phyloP scores from a whole-genome alignment of 2,888 invertebrate species.

The Hololepta plana region DNA sequence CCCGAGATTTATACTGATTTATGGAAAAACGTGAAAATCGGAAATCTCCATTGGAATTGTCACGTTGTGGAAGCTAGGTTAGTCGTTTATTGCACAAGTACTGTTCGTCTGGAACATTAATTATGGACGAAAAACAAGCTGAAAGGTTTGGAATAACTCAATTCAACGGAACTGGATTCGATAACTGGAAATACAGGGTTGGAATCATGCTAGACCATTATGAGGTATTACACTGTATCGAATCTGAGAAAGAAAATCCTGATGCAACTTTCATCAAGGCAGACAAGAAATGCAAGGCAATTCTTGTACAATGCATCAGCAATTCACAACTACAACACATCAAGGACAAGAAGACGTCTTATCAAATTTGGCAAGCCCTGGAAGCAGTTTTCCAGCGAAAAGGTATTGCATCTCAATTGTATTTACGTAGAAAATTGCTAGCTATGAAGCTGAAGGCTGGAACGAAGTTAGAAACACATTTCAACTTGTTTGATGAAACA shows the following conservation, averaged over 20 bases:
- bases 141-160: conserved; percentile 6
- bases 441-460: conserved; percentile 12
- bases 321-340: conserved; percentile 13
- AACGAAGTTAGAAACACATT: conserved; percentile 13
- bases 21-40: conserved; percentile 3
- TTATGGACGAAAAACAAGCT: conserved; percentile 1
- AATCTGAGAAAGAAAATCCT: conserved; percentile 6
- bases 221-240: conserved; percentile 9
- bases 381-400: conserved; percentile 11
- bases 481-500: conserved; percentile 18
- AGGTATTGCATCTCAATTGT: conserved; percentile 15
- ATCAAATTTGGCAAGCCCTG: conserved; percentile 14
- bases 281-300: conserved; percentile 12
- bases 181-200: conserved; percentile 11
- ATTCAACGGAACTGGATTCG: conserved; percentile 10
- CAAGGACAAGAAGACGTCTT: conserved; percentile 13
- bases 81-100: too few relatives aligned
- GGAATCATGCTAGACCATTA: conserved; percentile 9
- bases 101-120: conserved; percentile 4
- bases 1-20: too few relatives aligned
- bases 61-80: conserved; percentile 4
- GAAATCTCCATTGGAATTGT: conserved; percentile 3
- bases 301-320: conserved; percentile 13
- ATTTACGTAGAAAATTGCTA: conserved; percentile 12
- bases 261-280: conserved; percentile 5